These are phyloP conservation scores for Drosophila neotestacea DNA, from an alignment of 2,888 invertebrate species.

Conservation along the genomic window DNA sequence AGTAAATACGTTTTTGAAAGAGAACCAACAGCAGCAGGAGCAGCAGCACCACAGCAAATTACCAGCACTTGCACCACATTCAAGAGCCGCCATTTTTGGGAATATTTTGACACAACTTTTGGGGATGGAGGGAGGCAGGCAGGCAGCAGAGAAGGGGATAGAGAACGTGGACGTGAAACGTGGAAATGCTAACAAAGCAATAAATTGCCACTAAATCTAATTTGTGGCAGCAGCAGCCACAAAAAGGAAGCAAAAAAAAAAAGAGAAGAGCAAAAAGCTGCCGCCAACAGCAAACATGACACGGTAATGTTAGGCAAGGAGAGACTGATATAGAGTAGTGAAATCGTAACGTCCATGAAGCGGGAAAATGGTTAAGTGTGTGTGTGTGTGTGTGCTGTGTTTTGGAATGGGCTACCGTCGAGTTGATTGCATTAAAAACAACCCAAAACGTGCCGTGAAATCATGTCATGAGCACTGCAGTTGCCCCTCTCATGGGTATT, in stretches of 20 bases:
- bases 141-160: background rate
- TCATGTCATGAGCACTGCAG: slow-evolving; percentile 59
- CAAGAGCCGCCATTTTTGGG: slow-evolving; percentile 29
- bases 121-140: background rate
- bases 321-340: background rate
- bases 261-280: slow-evolving; percentile 17
- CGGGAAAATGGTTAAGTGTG: no score
- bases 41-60: slow-evolving; percentile 17
- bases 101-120: slow-evolving; percentile 52
- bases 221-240: slow-evolving; percentile 62
- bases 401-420: slow-evolving; percentile 30
- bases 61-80: slow-evolving; percentile 49
- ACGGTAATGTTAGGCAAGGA: slow-evolving; percentile 12
- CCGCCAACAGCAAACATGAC: slow-evolving; percentile 37
- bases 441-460: slow-evolving; percentile 65
- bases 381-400: background rate
- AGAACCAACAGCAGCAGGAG: background rate
- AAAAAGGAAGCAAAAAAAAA: slow-evolving; percentile 15
- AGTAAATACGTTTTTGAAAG: slow-evolving; percentile 38
- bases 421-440: slow-evolving; percentile 69
- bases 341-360: background rate
- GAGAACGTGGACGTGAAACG: slow-evolving; percentile 29
- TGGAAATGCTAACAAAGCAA: slow-evolving; percentile 69
- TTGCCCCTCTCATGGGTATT: background rate
- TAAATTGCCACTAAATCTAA: slow-evolving; percentile 72